These are phyloP conservation scores for Channa argus DNA, from an alignment of 2,113 vertebrate genomes.

Conservation along the genomic window DNA sequence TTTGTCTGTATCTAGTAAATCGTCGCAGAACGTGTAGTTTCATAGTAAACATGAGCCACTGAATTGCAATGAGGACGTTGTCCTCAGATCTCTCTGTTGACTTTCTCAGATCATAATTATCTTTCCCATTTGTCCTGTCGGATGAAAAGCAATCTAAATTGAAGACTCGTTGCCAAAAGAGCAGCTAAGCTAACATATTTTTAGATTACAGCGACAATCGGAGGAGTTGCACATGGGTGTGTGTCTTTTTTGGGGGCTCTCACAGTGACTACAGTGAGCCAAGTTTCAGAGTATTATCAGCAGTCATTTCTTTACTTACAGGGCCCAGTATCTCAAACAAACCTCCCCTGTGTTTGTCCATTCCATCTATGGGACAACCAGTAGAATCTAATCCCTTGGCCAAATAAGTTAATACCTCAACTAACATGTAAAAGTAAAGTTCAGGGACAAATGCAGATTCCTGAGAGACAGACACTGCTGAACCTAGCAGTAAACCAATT, in stretches of 20 bases:
- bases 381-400: constrained; percentile 69
- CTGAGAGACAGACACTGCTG: constrained; percentile 54
- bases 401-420: constrained; percentile 79
- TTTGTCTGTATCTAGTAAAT: constrained; percentile 53
- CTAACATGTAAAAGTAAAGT: constrained; percentile 80
- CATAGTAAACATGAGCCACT: constrained; percentile 35
- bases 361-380: constrained; percentile 72
- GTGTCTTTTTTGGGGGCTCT: constrained; percentile 21
- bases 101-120: constrained; percentile 12
- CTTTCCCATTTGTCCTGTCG: constrained; percentile 3
- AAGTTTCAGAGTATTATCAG: constrained; percentile 35
- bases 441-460: constrained; percentile 76
- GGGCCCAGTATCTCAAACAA: constrained; percentile 67
- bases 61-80: constrained; percentile 19
- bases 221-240: constrained; percentile 23
- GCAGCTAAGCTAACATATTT: constrained; percentile 19
- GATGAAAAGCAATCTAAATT: constrained; percentile 27
- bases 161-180: background rate
- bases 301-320: constrained; percentile 58
- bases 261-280: constrained; percentile 27
- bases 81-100: constrained; percentile 6
- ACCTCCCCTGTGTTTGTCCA: constrained; percentile 69
- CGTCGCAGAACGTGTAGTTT: constrained; percentile 62
- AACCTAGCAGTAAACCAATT: constrained; percentile 72
- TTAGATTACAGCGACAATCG: constrained; percentile 13